Evolutionary conservation across 2,113 vertebrate genomes (phyloP), one percentile per base, ranked within the genome.

Genomic region (Larimichthys polyactis): DNA sequence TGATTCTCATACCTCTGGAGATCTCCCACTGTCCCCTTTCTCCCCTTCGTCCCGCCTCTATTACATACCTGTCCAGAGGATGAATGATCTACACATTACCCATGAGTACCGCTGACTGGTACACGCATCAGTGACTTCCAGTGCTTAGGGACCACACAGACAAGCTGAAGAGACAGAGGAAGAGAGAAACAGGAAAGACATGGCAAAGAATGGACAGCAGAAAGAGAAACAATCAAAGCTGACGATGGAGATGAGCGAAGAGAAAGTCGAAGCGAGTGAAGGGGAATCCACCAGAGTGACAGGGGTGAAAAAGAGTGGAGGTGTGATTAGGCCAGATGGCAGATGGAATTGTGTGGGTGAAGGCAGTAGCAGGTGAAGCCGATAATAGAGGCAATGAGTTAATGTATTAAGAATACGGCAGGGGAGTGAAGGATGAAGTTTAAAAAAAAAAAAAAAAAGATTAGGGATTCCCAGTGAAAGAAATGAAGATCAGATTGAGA

Each of bases 31-130:
- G 87, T 90, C 86, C 85, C 77, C 66, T 66, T 82, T 84, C 76
- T 84, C 75, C 73, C 67, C 52, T 70, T 81, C 75, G 55, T 78
- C 63, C 86, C 66, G 57, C 85, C 85, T 89, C 89, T 79, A 91
- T 91, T 89, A 90, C 91, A 90, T 79, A 92, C 91, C 88, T 93
- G 92, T 93, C 91, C 87, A 79, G 55, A 86, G 89, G 67, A 93
- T 88, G 91, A 92, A 89, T 89, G 90, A 94, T 91, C 90, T 82
- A 84, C 83, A 92, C 92, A 87, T 85, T 90, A 88, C 90, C 87
- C 90, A 85, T 77, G 90, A 93, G 90, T 75, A 92, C 83, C 22
- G 16, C 85, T 91, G 90, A 93, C 90, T 86, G 51, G 54, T 85
- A 77, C 85, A 89, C 32, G 87, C 90, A 83, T 86, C 86, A 67